Percentiles rank a stretch among this genome's conserved stretches.
Evolutionary conservation across 2,888 invertebrate genomes (phyloP).

Genomic region (Limenitis camilla): DNA sequence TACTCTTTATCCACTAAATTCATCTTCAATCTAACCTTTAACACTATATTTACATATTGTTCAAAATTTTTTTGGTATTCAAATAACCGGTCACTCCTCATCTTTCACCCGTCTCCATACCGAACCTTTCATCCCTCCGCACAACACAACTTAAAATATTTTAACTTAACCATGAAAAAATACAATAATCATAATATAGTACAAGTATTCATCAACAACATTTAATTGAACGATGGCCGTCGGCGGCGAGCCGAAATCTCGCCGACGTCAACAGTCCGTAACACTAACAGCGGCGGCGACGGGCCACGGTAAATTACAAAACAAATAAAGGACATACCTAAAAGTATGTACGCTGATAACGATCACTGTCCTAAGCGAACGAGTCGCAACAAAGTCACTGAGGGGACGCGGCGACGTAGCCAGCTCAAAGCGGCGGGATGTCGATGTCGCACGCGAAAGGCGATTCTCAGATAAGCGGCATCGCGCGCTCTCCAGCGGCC

Average conservation of each 20-base stretch:
- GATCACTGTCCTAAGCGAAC: constrained; percentile 61
- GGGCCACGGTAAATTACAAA: constrained; percentile 45
- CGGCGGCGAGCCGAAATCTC: constrained; percentile 35
- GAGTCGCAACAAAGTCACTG: constrained; percentile 58
- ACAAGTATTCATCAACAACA: constrained; percentile 68
- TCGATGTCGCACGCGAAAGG: constrained; percentile 78
- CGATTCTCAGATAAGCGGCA: constrained; percentile 79
- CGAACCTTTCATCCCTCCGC: constrained; percentile 53
- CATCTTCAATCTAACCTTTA: constrained; percentile 58
- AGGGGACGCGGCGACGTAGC: constrained; percentile 66
- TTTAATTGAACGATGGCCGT: constrained; percentile 56
- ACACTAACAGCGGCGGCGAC: constrained; percentile 55
- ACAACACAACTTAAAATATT: constrained; percentile 62
- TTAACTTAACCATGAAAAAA: constrained; percentile 70
- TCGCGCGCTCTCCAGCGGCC: constrained; percentile 75
- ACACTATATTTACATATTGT: constrained; percentile 73
- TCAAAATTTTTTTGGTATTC: constrained; percentile 74
- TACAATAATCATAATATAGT: constrained; percentile 71
- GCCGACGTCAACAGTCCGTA: constrained; percentile 55
- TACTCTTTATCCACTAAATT: constrained; percentile 60
- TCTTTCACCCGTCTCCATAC: constrained; percentile 52
- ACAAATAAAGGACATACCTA: constrained; percentile 71
- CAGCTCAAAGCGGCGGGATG: constrained; percentile 78
- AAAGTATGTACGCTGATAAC: constrained; percentile 65
- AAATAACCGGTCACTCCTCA: constrained; percentile 62